Evolutionary conservation across 2,113 vertebrate genomes (phyloP).

Genomic region (Eupsittula cactorum): DNA sequence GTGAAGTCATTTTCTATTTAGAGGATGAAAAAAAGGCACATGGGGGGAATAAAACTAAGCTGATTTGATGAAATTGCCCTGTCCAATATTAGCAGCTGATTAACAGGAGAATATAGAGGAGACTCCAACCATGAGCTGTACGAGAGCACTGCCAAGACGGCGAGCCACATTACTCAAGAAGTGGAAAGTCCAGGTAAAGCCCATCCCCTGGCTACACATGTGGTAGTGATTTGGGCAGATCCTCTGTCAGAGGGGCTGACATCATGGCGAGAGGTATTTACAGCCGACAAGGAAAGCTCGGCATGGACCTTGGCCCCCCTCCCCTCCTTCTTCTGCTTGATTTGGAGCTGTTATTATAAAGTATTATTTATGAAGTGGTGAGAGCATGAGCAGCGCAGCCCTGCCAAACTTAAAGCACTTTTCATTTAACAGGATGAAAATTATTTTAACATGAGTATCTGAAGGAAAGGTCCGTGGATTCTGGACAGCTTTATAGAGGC

Average conservation of each 20-base stretch:
- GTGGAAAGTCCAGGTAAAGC: constrained; percentile 58
- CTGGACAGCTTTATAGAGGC: constrained; percentile 62
- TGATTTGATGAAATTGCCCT: background rate
- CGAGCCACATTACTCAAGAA: background rate
- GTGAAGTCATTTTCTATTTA: constrained; percentile 31
- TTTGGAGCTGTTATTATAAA: constrained; percentile 46
- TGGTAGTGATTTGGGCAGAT: constrained; percentile 49
- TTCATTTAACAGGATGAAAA: constrained; percentile 62
- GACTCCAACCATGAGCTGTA: background rate
- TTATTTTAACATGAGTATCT: constrained; percentile 64
- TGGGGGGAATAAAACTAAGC: background rate
- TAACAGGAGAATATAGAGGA: background rate
- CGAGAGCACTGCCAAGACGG: background rate
- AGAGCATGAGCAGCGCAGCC: constrained; percentile 56
- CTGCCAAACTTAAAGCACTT: constrained; percentile 63
- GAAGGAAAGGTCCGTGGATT: background rate
- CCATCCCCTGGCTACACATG: background rate
- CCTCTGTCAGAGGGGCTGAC: background rate
- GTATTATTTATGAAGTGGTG: constrained; percentile 69
- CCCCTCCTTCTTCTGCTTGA: background rate
- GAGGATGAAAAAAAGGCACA: background rate
- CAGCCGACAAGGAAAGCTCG: background rate
- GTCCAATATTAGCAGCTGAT: background rate
- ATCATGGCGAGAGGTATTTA: constrained; percentile 51
- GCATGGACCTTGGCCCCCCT: background rate